These are phyloP conservation scores for Leptoclinus maculatus DNA, from an alignment of 2,797 vertebrate genomes.

Conservation along the genomic window DNA sequence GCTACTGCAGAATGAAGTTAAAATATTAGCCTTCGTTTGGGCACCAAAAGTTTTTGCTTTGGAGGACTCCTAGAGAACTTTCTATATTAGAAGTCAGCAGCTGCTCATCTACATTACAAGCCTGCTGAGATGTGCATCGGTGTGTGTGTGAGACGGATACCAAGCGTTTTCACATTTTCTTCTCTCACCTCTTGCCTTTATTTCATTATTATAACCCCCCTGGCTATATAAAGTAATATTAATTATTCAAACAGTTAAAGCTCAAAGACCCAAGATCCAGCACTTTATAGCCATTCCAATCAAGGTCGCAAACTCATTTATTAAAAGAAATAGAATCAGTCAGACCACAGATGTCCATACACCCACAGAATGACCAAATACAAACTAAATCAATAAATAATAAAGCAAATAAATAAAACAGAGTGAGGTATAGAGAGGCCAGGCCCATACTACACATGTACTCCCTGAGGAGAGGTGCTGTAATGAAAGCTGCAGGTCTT, in stretches of 20 bases:
- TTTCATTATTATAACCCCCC: constrained; percentile 16
- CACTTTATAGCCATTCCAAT: constrained; percentile 21
- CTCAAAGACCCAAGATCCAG: background rate
- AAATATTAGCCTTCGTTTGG: background rate
- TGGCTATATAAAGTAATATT: constrained; percentile 7
- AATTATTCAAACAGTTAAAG: constrained; percentile 44
- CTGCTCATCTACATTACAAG: constrained; percentile 26
- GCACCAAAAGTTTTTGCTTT: background rate
- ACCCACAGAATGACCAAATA: constrained; percentile 35
- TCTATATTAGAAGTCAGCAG: constrained; percentile 14
- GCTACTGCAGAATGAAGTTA: background rate
- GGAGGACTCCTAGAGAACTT: background rate
- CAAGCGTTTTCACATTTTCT: constrained; percentile 9
- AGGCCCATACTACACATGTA: constrained; percentile 19
- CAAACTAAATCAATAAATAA: constrained; percentile 51
- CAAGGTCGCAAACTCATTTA: background rate
- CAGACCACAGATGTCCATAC: background rate
- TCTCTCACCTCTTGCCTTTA: constrained; percentile 22
- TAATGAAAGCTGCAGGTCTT: constrained; percentile 55
- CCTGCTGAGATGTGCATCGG: constrained; percentile 3
- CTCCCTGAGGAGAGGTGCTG: constrained; percentile 23
- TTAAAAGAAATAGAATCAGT: constrained; percentile 17
- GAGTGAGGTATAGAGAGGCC: background rate
- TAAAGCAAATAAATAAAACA: constrained; percentile 56
- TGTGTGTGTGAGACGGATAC: constrained; percentile 19